A percentile compares a stretch with the other conserved stretches of the same genome.
phyloP scores from a whole-genome alignment of 2,797 vertebrate genomes.

The Enoplosus armatus region DNA sequence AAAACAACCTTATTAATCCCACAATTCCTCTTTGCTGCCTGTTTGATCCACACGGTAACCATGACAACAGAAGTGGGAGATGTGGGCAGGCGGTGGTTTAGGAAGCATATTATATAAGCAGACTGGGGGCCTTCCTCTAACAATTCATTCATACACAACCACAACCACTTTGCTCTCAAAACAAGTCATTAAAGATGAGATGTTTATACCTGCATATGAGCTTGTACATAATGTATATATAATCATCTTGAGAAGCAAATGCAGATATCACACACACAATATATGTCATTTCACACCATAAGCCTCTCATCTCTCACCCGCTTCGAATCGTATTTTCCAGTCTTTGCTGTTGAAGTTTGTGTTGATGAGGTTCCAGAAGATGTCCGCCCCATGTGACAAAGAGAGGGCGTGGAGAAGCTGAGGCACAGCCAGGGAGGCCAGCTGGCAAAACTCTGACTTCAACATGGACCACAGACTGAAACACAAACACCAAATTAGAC shows the following conservation, averaged over 20 bases:
- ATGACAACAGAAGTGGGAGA: slow-evolving; percentile 72
- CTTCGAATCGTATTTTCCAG: slow-evolving; percentile 99
- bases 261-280: background rate
- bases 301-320: slow-evolving; percentile 84
- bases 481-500: slow-evolving; percentile 36
- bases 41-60: slow-evolving; percentile 73
- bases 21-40: slow-evolving; percentile 65
- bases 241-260: background rate
- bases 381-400: slow-evolving; percentile 95
- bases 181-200: background rate
- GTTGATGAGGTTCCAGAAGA: slow-evolving; percentile 98
- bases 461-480: slow-evolving; percentile 96
- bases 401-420: slow-evolving; percentile 97
- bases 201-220: background rate
- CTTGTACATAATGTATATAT: background rate
- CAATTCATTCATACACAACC: slow-evolving; percentile 25
- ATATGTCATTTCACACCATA: background rate
- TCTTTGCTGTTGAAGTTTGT: slow-evolving; percentile 98
- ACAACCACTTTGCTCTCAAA: background rate
- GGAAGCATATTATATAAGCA: slow-evolving; percentile 55
- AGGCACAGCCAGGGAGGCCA: slow-evolving; percentile 95
- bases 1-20: slow-evolving; percentile 71
- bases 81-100: slow-evolving; percentile 54
- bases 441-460: slow-evolving; percentile 97
- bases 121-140: slow-evolving; percentile 22